phyloP scores from a whole-genome alignment of 2,888 invertebrate genomes.

The Stenichneumon culpator region DNA sequence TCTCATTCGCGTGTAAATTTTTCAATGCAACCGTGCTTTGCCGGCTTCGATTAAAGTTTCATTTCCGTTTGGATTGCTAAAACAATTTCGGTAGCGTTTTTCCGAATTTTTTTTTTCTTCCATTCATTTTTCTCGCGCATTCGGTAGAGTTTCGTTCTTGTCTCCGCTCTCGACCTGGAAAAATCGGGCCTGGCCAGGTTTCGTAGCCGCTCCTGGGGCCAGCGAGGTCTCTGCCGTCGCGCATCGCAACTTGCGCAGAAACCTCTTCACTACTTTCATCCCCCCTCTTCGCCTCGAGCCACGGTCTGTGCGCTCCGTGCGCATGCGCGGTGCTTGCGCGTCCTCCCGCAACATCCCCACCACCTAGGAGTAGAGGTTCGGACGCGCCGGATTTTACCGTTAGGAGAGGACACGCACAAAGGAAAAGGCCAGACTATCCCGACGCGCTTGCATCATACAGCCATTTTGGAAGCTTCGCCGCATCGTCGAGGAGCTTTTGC shows the following conservation, averaged over 20 bases:
- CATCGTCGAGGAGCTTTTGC: constrained; percentile 82
- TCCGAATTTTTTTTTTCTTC: background rate
- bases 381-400: constrained; percentile 76
- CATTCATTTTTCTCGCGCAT: background rate
- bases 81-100: background rate
- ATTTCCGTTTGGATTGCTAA: background rate
- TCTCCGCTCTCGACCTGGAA: constrained; percentile 24
- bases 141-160: background rate
- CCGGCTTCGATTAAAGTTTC: background rate
- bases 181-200: constrained; percentile 57
- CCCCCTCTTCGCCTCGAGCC: constrained; percentile 61
- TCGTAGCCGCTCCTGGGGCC: constrained; percentile 64
- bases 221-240: constrained; percentile 54
- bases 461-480: constrained; percentile 85
- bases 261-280: constrained; percentile 51
- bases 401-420: constrained; percentile 83
- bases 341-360: constrained; percentile 83
- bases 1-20: background rate
- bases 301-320: constrained; percentile 66
- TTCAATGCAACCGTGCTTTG: background rate
- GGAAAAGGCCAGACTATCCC: constrained; percentile 82
- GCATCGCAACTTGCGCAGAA: constrained; percentile 67
- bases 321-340: constrained; percentile 81
- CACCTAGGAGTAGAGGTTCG: constrained; percentile 22
- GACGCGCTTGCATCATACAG: constrained; percentile 85